Conservation (phyloP, 2,797 vertebrate species). For the Sebastes trivittatus region DNA sequence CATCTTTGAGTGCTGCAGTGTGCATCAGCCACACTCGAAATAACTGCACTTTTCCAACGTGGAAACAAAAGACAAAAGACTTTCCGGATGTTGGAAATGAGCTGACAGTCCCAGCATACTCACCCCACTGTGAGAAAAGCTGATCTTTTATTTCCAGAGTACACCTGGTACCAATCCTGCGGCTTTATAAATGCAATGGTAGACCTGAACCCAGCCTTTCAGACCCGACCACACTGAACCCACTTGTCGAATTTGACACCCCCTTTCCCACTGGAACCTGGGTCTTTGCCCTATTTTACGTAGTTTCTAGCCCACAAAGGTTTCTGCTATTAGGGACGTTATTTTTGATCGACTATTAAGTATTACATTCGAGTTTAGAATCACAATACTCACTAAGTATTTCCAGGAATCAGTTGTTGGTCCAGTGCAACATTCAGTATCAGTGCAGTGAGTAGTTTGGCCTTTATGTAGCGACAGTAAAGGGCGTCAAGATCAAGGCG, state of each 20-base stretch:
- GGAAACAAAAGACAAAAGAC: neutral
- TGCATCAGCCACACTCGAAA: neutral
- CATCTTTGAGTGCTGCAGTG: neutral
- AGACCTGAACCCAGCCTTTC: neutral
- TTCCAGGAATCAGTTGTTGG: neutral
- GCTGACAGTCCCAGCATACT: neutral
- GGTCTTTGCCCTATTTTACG: neutral
- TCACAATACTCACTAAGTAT: neutral
- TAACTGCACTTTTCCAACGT: neutral
- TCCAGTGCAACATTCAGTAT: neutral
- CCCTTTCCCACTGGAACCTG: neutral
- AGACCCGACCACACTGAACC: neutral
- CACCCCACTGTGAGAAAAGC: neutral
- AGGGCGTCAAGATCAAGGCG: neutral
- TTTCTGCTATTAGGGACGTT: neutral
- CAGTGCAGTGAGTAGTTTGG: neutral
- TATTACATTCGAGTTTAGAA: neutral
- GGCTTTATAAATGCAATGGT: neutral
- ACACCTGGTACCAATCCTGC: neutral
- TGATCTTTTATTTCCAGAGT: neutral
- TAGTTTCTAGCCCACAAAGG: neutral
- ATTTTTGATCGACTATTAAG: rapidly evolving
- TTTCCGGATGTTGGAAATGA: neutral
- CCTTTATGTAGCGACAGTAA: neutral
- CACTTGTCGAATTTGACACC: neutral